phyloP scores from a whole-genome alignment of 2,888 invertebrate genomes.

The Cyaniris semiargus region DNA sequence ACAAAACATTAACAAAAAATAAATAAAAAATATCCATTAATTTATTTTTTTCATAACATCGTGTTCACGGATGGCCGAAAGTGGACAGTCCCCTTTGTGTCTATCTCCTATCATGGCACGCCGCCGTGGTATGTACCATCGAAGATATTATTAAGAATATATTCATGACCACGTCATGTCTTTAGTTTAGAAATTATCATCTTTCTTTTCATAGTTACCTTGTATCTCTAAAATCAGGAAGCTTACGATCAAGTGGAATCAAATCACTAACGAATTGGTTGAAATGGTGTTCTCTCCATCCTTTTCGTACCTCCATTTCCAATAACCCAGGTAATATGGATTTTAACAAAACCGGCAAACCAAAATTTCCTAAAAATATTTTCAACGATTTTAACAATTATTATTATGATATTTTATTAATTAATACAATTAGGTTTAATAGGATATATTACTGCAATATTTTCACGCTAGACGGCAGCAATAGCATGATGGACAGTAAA shows the following conservation, averaged over 20 bases:
- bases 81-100: too few relatives aligned
- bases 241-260: slow-evolving; percentile 92
- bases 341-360: slow-evolving; percentile 88
- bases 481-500: too few relatives aligned
- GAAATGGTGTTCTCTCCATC: slow-evolving; percentile 98
- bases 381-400: neutral
- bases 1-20: too few relatives aligned
- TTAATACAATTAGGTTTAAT: neutral
- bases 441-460: neutral
- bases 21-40: too few relatives aligned
- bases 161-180: too few relatives aligned
- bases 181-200: too few relatives aligned
- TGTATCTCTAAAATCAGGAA: slow-evolving; percentile 88
- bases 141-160: too few relatives aligned
- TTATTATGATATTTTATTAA: neutral
- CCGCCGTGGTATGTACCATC: too few relatives aligned
- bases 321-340: slow-evolving; percentile 87
- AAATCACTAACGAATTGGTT: slow-evolving; percentile 98
- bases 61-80: too few relatives aligned
- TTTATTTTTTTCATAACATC: too few relatives aligned
- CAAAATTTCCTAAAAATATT: slow-evolving; percentile 61
- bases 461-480: too few relatives aligned
- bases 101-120: too few relatives aligned
- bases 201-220: slow-evolving; percentile 36
- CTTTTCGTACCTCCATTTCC: slow-evolving; percentile 90